Base-by-base conservation (phyloP, 2,888 invertebrate genomes). In the Caenorhabditis macrosperma region DNA sequence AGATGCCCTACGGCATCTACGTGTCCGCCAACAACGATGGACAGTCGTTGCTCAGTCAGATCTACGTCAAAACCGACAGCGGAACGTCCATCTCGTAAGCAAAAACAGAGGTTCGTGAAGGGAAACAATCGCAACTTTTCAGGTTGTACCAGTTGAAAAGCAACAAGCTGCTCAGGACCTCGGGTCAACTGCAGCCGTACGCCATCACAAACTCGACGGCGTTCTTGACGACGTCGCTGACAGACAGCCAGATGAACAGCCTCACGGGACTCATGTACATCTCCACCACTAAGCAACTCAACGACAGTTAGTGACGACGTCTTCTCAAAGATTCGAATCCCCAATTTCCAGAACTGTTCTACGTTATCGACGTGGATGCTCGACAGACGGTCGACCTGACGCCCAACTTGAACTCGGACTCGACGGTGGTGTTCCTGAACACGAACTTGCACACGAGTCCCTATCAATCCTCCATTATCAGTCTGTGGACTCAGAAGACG, bases 361-460 rank as follows among this genome's bases (percentile, higher is more conserved):
- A 22, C 15, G 69, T 60, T 9, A 38, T 38, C 17, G 69, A 69
- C 41, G n/a, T 69, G 20, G 41, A 38, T 17, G 28, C 35, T 28
- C 26, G 41, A n/a, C 60, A 60, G 26, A 52, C 20, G 5, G 22
- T 69, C 4, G n/a, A 50, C 12, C 52, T 60, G 9, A 33, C 50
- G 0, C 17, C 24, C 20, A 46, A 24, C 15, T 41, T 52, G 6
- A 15, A 33, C 17, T 52, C 20, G 12, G 46, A 46, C 24, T 26
- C 55, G 17, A 72, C 72, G 2, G 22, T 72, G 3, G 2, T 72
- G 26, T 72, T 72, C 30, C 24, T 72, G 28, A 72, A 72, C 30
- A 55, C 72, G 7, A 38, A 64, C 15, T 55, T 28, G 7, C 28
- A 20, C 7, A 52, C 52, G 2, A 15, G 30, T 15, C 71, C 71